Conservation (phyloP, 2,888 invertebrate species). For the Erpobdella octoculata region DNA sequence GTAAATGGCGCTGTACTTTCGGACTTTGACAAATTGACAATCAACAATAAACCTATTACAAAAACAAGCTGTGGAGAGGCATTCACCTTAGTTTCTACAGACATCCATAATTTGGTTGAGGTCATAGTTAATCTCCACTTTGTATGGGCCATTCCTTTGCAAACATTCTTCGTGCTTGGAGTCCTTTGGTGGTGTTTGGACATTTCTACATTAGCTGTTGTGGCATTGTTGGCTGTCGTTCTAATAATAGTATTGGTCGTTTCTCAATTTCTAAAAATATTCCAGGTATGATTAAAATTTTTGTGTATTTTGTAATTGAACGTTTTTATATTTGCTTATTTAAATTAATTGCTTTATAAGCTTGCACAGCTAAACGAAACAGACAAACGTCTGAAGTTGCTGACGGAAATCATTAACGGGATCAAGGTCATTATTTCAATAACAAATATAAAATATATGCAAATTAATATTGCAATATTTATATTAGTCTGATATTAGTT, state of each 20-base stretch:
- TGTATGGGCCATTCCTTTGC: slow-evolving; percentile 13
- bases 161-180: not conserved
- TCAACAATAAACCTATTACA: too few species aligned
- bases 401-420: slow-evolving; percentile 22
- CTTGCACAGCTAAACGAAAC: not conserved
- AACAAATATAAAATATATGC: too few species aligned
- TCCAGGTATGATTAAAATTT: not conserved
- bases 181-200: not conserved
- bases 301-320: not conserved
- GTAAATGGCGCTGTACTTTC: too few species aligned
- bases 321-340: too few species aligned
- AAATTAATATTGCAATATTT: too few species aligned
- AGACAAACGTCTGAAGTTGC: slow-evolving; percentile 19
- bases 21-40: not conserved
- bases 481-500: too few species aligned
- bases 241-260: not conserved
- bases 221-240: not conserved
- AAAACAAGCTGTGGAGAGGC: not conserved
- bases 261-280: not conserved
- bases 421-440: slow-evolving; percentile 28
- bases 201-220: not conserved
- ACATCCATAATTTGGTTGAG: slow-evolving; percentile 1
- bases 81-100: slow-evolving; percentile 4
- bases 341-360: too few species aligned
- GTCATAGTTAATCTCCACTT: not conserved